phyloP scores from a whole-genome alignment of 1,140 invertebrate species.

The Drosophila bipectinata region DNA sequence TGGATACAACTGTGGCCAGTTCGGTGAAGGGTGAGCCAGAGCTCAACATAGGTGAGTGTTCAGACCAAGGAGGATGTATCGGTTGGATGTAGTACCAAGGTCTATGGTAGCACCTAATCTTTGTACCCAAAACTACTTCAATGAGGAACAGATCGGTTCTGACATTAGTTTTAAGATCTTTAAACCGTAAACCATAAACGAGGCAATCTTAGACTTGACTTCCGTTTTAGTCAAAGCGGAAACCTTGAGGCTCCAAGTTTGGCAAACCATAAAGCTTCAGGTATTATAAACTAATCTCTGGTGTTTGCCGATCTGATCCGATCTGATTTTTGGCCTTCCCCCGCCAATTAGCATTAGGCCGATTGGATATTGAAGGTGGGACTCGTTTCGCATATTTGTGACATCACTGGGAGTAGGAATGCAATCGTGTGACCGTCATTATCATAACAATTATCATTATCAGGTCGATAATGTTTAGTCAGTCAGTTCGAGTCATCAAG shows the following conservation, averaged over 20 bases:
- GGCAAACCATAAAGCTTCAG: conserved; percentile 15
- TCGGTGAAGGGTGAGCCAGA: conserved; percentile 86
- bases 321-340: conserved; percentile 20
- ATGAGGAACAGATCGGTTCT: neutral
- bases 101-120: neutral
- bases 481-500: conserved; percentile 60
- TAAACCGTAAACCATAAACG: conserved; percentile 8
- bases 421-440: conserved; percentile 46
- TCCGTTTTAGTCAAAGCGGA: conserved; percentile 22
- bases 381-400: conserved; percentile 3
- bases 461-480: conserved; percentile 22
- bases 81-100: neutral
- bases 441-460: conserved; percentile 33
- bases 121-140: neutral
- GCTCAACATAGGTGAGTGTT: conserved; percentile 86
- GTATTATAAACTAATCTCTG: conserved; percentile 1
- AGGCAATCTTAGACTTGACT: conserved; percentile 24
- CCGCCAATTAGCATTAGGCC: conserved; percentile 35
- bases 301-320: conserved; percentile 23
- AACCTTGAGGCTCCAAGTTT: conserved; percentile 26
- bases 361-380: conserved; percentile 6
- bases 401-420: conserved; percentile 19
- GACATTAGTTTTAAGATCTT: conserved; percentile 2
- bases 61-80: neutral
- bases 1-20: conserved; percentile 86